Base-by-base conservation (phyloP, 2,797 vertebrate genomes). In the Sebastes wilsoni region DNA sequence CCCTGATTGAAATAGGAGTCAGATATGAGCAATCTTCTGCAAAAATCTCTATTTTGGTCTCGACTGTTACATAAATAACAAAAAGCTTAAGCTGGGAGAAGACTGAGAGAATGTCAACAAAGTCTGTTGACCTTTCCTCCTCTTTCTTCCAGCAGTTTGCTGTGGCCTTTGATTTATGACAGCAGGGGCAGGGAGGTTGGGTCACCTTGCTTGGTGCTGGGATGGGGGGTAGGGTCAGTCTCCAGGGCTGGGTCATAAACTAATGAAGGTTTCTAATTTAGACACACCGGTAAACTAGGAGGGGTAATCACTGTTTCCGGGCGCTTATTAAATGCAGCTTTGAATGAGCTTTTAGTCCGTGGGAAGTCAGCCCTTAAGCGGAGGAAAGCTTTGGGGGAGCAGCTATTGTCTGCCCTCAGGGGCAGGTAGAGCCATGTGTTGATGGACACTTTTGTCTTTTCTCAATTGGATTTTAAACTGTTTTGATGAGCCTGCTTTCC, bases 201-300 rank as follows among this genome's bases (percentile, higher is more conserved):
- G 82, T 93, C 93, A 94, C 93, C 92, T 93, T 95, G 94, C 91
- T 88, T 83, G 79, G 88, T 85, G 86, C 82, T 81, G 68, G 72
- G 82, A 66, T 18, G 81, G 91, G 66, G 87, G 87, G 91, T 36
- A 80, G 90, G 89, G 91, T 68, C n/a, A n/a, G 89, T 93, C 88
- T 93, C 82, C 77, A 78, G 89, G 86, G 81, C 80, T 83, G 88
- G 92, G 94, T 96, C 95, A 95, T 96, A 96, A 96, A 96, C 93
- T 96, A 96, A 96, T 96, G 95, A 95, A 95, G 95, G 92, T 92
- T 94, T 95, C 94, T 95, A 95, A 95, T 96, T 95, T 95, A 92
- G 93, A 95, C 93, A 94, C 95, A 93, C 92, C 88, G 90, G 92
- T 83, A 85, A 90, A 94, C 93, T 88, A 88, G 94, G 90, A 89